Evolutionary conservation across 2,888 invertebrate species (phyloP).

Genomic region (Fabriciana adippe): DNA sequence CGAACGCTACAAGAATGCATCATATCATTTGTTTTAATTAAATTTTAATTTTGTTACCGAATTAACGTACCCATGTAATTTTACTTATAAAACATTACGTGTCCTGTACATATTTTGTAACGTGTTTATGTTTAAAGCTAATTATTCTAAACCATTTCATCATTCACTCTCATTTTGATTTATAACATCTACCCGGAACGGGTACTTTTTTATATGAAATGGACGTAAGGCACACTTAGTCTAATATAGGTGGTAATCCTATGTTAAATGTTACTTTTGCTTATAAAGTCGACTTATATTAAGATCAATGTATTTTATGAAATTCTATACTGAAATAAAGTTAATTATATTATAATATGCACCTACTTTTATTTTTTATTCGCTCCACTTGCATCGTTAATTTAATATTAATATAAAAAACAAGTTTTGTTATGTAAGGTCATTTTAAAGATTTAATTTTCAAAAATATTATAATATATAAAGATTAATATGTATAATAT

Average conservation of each 20-base stretch:
- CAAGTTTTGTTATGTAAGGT: too few relatives aligned
- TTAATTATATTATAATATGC: slow-evolving; percentile 25
- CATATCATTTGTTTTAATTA: slow-evolving; percentile 83
- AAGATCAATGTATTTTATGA: slow-evolving; percentile 25
- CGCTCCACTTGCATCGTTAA: not conserved
- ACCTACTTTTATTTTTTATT: not conserved
- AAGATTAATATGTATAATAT: too few relatives aligned
- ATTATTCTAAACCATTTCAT: slow-evolving; percentile 56
- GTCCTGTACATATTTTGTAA: slow-evolving; percentile 35
- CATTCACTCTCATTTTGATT: slow-evolving; percentile 44
- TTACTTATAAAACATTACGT: slow-evolving; percentile 50
- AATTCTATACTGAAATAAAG: slow-evolving; percentile 36
- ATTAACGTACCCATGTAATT: slow-evolving; percentile 65
- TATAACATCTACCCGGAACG: slow-evolving; percentile 59
- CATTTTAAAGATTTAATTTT: too few relatives aligned
- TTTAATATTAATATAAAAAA: not conserved
- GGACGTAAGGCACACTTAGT: slow-evolving; percentile 41
- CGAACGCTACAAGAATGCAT: slow-evolving; percentile 79
- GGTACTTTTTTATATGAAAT: slow-evolving; percentile 81
- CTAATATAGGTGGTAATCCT: slow-evolving; percentile 40
- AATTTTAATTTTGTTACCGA: slow-evolving; percentile 69
- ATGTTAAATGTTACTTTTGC: slow-evolving; percentile 30
- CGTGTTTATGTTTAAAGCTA: slow-evolving; percentile 39
- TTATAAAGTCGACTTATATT: slow-evolving; percentile 23
- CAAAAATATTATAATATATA: too few relatives aligned